These are phyloP conservation scores for Onychostoma macrolepis DNA, from an alignment of 2,113 vertebrate species.

Conservation along the genomic window DNA sequence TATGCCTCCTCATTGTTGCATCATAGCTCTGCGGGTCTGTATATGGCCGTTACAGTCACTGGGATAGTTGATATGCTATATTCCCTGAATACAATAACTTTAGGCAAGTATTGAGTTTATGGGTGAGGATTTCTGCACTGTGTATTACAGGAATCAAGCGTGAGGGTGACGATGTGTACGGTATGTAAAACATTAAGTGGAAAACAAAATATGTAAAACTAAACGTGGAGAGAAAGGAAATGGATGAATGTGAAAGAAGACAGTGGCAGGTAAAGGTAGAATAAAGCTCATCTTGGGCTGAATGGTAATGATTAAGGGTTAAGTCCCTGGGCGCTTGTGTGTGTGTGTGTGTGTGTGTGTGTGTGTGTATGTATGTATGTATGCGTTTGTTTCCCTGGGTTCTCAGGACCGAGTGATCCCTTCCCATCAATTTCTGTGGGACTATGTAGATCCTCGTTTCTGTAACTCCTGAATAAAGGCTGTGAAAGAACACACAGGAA, in stretches of 20 bases:
- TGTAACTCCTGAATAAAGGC: conserved; percentile 88
- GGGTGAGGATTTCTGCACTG: background rate
- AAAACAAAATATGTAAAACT: background rate
- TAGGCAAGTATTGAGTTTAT: conserved; percentile 20
- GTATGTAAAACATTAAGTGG: conserved; percentile 6
- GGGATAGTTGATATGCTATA: conserved; percentile 22
- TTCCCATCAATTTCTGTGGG: conserved; percentile 55
- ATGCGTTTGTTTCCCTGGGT: conserved; percentile 68
- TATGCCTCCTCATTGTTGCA: background rate
- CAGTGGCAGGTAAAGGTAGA: conserved; percentile 2
- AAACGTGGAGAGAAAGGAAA: conserved; percentile 1
- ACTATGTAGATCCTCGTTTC: conserved; percentile 84
- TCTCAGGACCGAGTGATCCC: conserved; percentile 57
- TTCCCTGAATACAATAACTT: conserved; percentile 34
- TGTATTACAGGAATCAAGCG: conserved; percentile 22
- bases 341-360: conserved; percentile 51
- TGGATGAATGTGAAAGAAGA: conserved; percentile 1
- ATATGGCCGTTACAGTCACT: conserved; percentile 27
- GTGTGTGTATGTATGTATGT: conserved; percentile 48
- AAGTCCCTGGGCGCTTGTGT: conserved; percentile 31
- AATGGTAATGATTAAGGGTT: conserved; percentile 47
- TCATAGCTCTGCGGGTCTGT: background rate
- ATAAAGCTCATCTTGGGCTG: conserved; percentile 49
- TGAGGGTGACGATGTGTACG: background rate
- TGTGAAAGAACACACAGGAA: conserved; percentile 57